Percentiles rank a stretch among this genome's conserved stretches.
These are phyloP conservation scores for Cephonodes hylas DNA, from an alignment of 2,888 invertebrate genomes.

Conservation along the genomic window DNA sequence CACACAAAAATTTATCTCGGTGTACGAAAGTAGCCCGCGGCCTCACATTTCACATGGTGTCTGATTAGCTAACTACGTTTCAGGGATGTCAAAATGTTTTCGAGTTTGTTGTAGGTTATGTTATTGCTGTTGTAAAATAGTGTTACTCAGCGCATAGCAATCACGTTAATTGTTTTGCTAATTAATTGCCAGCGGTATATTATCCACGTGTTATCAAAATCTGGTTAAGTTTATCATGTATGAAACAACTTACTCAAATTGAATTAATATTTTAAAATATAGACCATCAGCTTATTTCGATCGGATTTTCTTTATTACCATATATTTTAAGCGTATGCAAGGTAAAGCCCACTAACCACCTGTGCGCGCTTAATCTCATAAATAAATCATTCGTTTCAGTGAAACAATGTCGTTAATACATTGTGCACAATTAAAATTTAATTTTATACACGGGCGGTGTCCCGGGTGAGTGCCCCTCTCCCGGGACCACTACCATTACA, in stretches of 20 bases:
- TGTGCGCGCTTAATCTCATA: not conserved
- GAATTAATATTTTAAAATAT: not conserved
- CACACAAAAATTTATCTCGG: no score
- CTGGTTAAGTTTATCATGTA: no score
- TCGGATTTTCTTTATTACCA: not conserved
- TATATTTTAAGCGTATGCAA: not conserved
- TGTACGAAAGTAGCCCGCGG: no score
- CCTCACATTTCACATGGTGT: no score
- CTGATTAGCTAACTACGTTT: no score
- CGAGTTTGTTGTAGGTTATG: not conserved
- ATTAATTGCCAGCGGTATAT: not conserved
- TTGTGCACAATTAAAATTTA: conserved; percentile 49
- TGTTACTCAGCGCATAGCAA: no score
- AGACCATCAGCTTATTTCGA: not conserved
- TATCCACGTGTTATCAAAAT: no score
- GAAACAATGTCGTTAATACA: conserved; percentile 38
- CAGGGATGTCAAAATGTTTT: no score
- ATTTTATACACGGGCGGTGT: conserved; percentile 41
- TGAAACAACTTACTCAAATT: no score
- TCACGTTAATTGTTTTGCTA: not conserved
- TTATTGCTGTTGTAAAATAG: not conserved
- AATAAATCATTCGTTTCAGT: conserved; percentile 22
- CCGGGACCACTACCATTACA: conserved; percentile 17
- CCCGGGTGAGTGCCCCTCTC: conserved; percentile 12
- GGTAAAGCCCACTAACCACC: not conserved